A percentile compares a stretch with the other conserved stretches of the same genome.
phyloP scores from a whole-genome alignment of 1,140 invertebrate species.

The Portunus trituberculatus region DNA sequence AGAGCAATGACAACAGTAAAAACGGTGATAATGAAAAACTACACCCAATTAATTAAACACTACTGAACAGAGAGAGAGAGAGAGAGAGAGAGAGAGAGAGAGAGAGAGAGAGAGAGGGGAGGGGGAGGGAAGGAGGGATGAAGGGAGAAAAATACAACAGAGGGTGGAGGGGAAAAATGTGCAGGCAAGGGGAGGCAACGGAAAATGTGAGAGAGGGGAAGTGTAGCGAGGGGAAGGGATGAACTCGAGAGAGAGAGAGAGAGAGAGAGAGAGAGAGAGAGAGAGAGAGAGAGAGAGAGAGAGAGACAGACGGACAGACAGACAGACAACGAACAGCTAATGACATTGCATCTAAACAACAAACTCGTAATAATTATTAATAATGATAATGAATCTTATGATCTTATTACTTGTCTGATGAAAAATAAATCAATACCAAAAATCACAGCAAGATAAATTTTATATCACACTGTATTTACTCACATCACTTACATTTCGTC shows the following conservation, averaged over 20 bases:
- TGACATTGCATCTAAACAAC: background rate
- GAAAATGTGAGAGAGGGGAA: constrained; percentile 21
- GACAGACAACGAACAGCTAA: background rate
- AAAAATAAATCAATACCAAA: too few species aligned
- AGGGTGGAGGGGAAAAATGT: constrained; percentile 20
- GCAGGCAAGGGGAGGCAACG: background rate
- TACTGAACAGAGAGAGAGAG: background rate
- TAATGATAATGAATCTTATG: too few species aligned
- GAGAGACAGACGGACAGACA: background rate
- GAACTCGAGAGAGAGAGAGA: constrained; percentile 3
- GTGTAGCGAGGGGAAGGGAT: constrained; percentile 9
- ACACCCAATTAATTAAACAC: too few species aligned
- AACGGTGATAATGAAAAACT: too few species aligned
- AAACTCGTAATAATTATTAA: too few species aligned
- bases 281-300: constrained; percentile 20
- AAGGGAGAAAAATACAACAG: background rate
- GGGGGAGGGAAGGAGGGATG: background rate
- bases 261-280: constrained; percentile 20
- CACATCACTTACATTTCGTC: too few species aligned
- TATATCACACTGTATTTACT: too few species aligned
- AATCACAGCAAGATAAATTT: too few species aligned
- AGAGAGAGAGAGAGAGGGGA: background rate
- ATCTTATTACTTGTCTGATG: too few species aligned
- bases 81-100: constrained; percentile 20
- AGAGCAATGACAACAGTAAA: too few species aligned